Evolutionary conservation across 2,888 invertebrate genomes (phyloP).

Genomic region (Eristalis intricaria): DNA sequence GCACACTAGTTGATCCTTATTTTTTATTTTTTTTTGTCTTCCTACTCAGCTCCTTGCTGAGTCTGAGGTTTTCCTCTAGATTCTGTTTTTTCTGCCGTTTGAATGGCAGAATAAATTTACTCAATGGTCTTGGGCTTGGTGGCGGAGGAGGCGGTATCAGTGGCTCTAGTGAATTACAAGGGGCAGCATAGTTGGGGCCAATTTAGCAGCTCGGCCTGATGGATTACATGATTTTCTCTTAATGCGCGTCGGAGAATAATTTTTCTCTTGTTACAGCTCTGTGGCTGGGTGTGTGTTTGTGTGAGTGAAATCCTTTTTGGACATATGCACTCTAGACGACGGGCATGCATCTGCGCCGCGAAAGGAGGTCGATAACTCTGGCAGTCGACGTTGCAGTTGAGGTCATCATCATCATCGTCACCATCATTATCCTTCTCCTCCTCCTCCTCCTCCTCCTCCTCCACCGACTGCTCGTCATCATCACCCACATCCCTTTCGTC

Average conservation of each 20-base stretch:
- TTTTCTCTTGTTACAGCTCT: background rate
- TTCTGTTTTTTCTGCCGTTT: conserved; percentile 14
- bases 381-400: background rate
- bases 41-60: conserved; percentile 15
- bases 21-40: conserved; percentile 22
- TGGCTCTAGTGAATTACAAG: background rate
- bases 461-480: background rate
- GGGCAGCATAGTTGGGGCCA: conserved; percentile 36
- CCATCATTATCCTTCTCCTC: background rate
- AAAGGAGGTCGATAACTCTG: background rate
- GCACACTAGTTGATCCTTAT: conserved; percentile 55
- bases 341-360: background rate
- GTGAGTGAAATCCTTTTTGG: background rate
- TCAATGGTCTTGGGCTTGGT: conserved; percentile 34
- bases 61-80: conserved; percentile 40
- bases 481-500: background rate
- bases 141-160: background rate
- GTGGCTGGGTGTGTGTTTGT: background rate
- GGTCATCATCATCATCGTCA: background rate
- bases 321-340: conserved; percentile 43
- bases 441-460: too few relatives aligned
- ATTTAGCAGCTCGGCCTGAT: conserved; percentile 64
- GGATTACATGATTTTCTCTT: conserved; percentile 70
- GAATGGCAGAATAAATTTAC: conserved; percentile 67
- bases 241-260: conserved; percentile 59